phyloP scores from a whole-genome alignment of 2,888 invertebrate species.

The Phragmatobia fuliginosa region DNA sequence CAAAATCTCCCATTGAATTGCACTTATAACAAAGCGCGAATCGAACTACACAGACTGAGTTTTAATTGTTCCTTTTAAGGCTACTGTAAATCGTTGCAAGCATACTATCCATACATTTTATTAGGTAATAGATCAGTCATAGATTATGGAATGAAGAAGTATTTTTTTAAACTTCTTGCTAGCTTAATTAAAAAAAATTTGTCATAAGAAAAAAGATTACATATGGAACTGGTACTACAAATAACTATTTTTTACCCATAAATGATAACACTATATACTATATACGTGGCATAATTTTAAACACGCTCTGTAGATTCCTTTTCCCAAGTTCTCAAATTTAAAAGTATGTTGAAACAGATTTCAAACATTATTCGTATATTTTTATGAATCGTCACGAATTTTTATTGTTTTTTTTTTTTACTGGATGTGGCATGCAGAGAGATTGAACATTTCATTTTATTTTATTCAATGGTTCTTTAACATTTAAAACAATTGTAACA shows the following conservation, averaged over 20 bases:
- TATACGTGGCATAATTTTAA: too few species aligned
- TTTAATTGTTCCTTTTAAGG: neutral
- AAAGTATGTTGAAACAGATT: constrained; percentile 25
- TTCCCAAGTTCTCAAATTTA: constrained; percentile 35
- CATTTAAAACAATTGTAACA: neutral
- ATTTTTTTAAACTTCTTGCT: too few species aligned
- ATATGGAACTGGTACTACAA: too few species aligned
- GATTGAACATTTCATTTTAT: neutral
- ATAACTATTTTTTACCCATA: too few species aligned
- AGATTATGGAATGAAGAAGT: neutral
- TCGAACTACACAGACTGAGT: constrained; percentile 27
- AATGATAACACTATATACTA: too few species aligned
- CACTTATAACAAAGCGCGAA: constrained; percentile 55
- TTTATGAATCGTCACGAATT: neutral
- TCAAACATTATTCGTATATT: neutral
- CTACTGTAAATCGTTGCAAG: neutral
- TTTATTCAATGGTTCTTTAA: neutral
- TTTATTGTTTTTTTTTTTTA: neutral
- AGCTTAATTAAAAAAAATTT: too few species aligned
- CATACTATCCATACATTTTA: neutral
- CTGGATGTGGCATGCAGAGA: neutral
- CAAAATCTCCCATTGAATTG: constrained; percentile 53
- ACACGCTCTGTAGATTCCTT: constrained; percentile 11
- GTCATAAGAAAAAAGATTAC: too few species aligned
- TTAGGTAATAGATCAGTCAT: neutral